Conservation (phyloP, 1,140 invertebrate genomes). For the Eurytemora carolleeae region DNA sequence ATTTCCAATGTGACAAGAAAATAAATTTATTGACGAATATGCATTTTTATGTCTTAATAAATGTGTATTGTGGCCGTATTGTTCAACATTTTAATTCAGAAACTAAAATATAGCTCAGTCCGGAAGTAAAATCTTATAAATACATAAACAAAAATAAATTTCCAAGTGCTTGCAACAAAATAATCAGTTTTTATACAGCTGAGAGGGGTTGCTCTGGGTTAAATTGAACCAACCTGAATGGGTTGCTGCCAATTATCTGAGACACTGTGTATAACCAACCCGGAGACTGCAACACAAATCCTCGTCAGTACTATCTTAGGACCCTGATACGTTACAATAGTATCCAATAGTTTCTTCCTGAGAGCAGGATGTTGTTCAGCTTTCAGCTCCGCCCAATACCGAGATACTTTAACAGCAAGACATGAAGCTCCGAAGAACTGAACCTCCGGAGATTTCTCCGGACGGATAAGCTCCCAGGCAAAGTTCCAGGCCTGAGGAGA, state of each 20-base stretch:
- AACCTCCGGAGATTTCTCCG: conserved; percentile 54
- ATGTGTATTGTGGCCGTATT: too few species aligned
- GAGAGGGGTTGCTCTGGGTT: too few species aligned
- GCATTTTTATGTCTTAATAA: too few species aligned
- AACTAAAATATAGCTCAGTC: too few species aligned
- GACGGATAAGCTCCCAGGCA: conserved; percentile 59
- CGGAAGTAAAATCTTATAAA: too few species aligned
- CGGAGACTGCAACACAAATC: conserved; percentile 55
- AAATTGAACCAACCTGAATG: too few species aligned
- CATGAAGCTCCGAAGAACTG: conserved; percentile 82
- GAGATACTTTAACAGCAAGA: conserved; percentile 61
- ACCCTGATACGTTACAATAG: conserved; percentile 49
- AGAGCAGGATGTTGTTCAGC: conserved; percentile 41
- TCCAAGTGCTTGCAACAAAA: too few species aligned
- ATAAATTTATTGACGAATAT: too few species aligned
- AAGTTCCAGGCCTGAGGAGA: conserved; percentile 69
- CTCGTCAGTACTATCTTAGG: conserved; percentile 63
- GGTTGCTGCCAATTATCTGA: neutral
- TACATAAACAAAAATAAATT: conserved; percentile 9
- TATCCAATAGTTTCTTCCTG: conserved; percentile 48
- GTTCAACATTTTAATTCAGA: too few species aligned
- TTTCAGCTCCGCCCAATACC: conserved; percentile 64
- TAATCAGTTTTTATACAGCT: too few species aligned
- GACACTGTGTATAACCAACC: conserved; percentile 6
- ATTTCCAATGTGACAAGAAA: too few species aligned